A percentile compares a stretch with the other conserved stretches of the same genome.
These are phyloP conservation scores for Furnarius figulus DNA, from an alignment of 2,113 vertebrate species.

Conservation along the genomic window DNA sequence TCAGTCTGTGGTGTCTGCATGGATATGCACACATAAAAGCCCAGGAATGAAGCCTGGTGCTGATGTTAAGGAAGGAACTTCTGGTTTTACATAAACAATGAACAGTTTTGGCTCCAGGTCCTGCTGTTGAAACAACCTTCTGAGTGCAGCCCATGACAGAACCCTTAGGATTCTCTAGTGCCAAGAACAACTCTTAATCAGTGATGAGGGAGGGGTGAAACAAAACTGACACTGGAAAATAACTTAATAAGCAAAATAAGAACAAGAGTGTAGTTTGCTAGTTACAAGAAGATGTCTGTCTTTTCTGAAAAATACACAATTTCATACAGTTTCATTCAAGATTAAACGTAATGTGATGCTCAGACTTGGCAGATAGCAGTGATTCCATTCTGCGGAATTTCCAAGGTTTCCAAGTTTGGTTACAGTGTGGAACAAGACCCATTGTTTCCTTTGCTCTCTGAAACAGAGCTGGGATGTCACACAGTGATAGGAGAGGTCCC, in stretches of 20 bases:
- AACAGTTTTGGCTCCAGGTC: background rate
- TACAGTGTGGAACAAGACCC: background rate
- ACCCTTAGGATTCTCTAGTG: background rate
- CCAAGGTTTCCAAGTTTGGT: background rate
- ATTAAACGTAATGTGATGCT: background rate
- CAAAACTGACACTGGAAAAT: slow-evolving; percentile 9
- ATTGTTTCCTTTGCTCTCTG: background rate
- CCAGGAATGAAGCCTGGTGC: background rate
- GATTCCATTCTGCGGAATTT: background rate
- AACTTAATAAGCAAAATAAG: background rate
- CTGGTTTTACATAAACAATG: background rate
- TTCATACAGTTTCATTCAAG: background rate
- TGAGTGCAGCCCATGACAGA: background rate
- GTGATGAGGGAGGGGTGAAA: background rate
- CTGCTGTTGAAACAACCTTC: background rate
- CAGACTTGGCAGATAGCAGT: background rate
- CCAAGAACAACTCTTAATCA: slow-evolving; percentile 26
- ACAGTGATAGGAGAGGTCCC: background rate
- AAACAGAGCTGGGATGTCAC: background rate
- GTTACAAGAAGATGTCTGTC: background rate
- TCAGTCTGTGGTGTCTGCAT: background rate
- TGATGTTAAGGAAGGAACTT: background rate
- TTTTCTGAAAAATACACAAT: background rate
- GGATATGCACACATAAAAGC: rapidly evolving
- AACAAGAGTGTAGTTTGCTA: background rate